Percentiles rank a stretch among this genome's conserved stretches.
These are phyloP conservation scores for Podarcis siculus DNA, from an alignment of 2,797 vertebrate species.

Conservation along the genomic window DNA sequence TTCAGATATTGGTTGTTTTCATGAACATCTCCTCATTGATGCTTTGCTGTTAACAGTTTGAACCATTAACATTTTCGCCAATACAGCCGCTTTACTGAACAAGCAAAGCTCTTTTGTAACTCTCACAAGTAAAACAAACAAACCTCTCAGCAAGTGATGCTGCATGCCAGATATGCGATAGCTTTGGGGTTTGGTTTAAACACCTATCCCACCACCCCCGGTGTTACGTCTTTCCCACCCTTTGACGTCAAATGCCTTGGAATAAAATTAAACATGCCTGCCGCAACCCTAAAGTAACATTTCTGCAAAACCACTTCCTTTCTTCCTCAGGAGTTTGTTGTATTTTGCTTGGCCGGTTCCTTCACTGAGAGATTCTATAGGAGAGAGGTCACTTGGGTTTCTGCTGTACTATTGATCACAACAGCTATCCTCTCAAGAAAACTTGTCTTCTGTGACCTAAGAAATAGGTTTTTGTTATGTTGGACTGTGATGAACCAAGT, in stretches of 20 bases:
- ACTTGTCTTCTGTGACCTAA: background rate
- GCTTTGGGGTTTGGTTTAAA: background rate
- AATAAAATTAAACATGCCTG: fast-evolving
- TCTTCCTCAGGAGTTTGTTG: fast-evolving
- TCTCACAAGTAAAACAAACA: background rate
- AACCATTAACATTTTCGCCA: background rate
- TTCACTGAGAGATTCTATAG: background rate
- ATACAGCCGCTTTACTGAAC: background rate
- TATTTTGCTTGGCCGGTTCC: conserved; percentile 55
- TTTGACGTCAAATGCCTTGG: background rate
- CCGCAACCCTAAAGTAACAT: background rate
- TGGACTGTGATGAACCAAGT: background rate
- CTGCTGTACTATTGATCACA: fast-evolving
- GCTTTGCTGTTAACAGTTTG: background rate
- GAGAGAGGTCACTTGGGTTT: fast-evolving
- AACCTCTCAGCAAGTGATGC: background rate
- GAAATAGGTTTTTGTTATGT: background rate
- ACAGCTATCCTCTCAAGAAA: background rate
- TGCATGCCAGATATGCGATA: background rate
- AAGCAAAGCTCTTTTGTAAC: background rate
- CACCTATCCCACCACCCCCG: background rate
- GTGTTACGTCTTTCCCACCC: background rate
- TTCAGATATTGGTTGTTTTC: background rate
- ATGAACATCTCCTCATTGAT: background rate
- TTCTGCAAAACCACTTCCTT: conserved; percentile 43